Conservation (phyloP, 1,140 invertebrate species). For the Megathymus violae region DNA sequence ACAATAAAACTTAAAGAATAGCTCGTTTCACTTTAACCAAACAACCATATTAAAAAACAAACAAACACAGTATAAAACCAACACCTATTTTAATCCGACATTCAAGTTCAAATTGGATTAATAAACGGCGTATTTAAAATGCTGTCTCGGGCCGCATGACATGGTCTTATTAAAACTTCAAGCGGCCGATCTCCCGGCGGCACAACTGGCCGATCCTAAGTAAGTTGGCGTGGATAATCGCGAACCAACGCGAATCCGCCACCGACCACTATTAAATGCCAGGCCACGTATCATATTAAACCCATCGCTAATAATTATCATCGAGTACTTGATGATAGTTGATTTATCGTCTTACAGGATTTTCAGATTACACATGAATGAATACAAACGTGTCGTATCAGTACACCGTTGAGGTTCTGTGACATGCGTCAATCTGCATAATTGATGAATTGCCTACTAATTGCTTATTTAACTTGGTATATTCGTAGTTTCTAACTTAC, state of each 20-base stretch:
- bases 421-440: conserved; percentile 15
- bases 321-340: conserved; percentile 17
- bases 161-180: conserved; percentile 57
- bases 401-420: conserved; percentile 10
- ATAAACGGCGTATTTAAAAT: conserved; percentile 49
- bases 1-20: too few species aligned
- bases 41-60: conserved; percentile 3
- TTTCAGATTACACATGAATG: conserved; percentile 32
- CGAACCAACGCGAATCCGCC: conserved; percentile 48
- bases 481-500: neutral
- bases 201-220: conserved; percentile 42
- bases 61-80: conserved; percentile 18
- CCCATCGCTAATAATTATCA: conserved; percentile 33
- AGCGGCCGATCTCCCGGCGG: conserved; percentile 37
- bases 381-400: conserved; percentile 35
- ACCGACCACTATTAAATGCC: conserved; percentile 47
- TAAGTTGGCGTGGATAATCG: conserved; percentile 70
- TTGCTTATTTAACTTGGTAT: conserved; percentile 15
- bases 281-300: conserved; percentile 34
- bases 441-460: conserved; percentile 29
- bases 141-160: conserved; percentile 44
- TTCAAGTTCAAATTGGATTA: conserved; percentile 51
- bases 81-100: conserved; percentile 27
- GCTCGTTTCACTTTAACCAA: conserved; percentile 2
- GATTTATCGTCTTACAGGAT: conserved; percentile 31